Percentiles rank a stretch among this genome's conserved stretches.
These are phyloP conservation scores for Fukomys damarensis DNA, from an alignment of 2,113 vertebrate genomes.

Conservation along the genomic window DNA sequence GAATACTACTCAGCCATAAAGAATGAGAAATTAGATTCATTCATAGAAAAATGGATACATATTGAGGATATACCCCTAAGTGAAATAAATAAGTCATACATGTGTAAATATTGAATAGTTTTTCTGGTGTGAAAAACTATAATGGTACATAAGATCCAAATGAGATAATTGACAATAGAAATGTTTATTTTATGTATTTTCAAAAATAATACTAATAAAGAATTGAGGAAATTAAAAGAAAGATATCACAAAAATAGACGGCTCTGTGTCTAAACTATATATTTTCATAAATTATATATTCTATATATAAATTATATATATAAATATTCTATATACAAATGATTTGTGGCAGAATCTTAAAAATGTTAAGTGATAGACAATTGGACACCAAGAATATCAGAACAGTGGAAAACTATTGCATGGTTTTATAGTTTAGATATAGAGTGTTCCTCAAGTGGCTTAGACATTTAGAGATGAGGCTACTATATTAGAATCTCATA, in stretches of 20 bases:
- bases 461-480: background rate
- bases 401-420: background rate
- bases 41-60: too few species aligned
- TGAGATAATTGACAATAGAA: too few species aligned
- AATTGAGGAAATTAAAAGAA: background rate
- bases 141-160: too few species aligned
- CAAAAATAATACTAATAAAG: background rate
- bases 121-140: too few species aligned
- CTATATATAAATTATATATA: background rate
- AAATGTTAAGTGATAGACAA: constrained; percentile 23
- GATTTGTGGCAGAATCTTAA: background rate
- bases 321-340: background rate
- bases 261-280: too few species aligned
- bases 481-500: background rate
- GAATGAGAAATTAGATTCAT: too few species aligned
- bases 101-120: too few species aligned
- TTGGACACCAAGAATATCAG: background rate
- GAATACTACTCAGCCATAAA: too few species aligned
- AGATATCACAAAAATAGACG: background rate
- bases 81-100: too few species aligned
- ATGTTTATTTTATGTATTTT: background rate
- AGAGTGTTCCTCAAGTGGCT: background rate
- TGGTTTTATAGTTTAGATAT: background rate
- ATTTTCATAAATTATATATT: background rate
- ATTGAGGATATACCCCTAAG: too few species aligned